phyloP scores from a whole-genome alignment of 23 tunicate species.

The Halocynthia aurantium region DNA sequence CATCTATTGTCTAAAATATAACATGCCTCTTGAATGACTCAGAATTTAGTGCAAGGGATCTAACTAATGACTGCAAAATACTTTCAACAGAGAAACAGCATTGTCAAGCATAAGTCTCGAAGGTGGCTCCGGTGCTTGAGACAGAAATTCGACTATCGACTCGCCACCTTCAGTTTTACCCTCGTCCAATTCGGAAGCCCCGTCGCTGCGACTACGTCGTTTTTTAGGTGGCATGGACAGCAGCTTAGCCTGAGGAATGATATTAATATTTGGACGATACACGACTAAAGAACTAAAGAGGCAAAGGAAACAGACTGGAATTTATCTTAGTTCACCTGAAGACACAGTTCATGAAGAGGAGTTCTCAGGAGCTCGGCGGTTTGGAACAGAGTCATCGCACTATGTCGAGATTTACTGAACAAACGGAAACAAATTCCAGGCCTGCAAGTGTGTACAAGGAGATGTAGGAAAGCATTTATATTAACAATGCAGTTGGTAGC shows the following conservation, averaged over 20 bases:
- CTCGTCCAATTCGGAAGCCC: constrained; percentile 4
- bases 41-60: too few relatives aligned
- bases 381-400: constrained; percentile 46
- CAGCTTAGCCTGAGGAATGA: constrained; percentile 11
- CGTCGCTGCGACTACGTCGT: constrained; percentile 10
- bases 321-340: constrained; percentile 37
- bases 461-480: not conserved
- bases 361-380: constrained; percentile 63
- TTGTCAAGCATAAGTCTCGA: constrained; percentile 27
- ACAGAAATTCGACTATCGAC: constrained; percentile 39
- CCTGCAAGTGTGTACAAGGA: constrained; percentile 11
- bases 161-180: constrained; percentile 1
- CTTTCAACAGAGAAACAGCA: constrained; percentile 61
- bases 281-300: too few relatives aligned
- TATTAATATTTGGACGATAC: not conserved
- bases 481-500: not conserved
- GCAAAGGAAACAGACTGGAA: too few relatives aligned
- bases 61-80: not conserved
- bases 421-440: constrained; percentile 83
- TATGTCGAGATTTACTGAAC: constrained; percentile 38
- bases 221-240: constrained; percentile 9
- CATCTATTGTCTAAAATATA: constrained; percentile 53
- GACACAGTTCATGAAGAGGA: constrained; percentile 86
- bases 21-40: too few relatives aligned
- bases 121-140: constrained; percentile 58